Percentiles rank a stretch among this genome's conserved stretches.
These are phyloP conservation scores for Saccopteryx leptura DNA, from an alignment of 2,113 vertebrate species.

Conservation along the genomic window DNA sequence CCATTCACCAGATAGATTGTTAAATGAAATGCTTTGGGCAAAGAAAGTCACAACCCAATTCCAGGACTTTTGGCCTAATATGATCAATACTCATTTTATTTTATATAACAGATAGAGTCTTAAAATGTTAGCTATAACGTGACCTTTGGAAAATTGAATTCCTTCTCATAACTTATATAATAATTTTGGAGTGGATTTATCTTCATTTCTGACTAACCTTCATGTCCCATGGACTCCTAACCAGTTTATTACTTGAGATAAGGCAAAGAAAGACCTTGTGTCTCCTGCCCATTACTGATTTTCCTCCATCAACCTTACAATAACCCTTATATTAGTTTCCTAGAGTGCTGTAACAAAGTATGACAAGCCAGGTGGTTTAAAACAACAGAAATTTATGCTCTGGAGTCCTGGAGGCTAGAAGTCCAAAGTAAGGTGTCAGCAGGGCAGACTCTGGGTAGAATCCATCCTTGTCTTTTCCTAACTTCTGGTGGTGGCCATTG, in stretches of 20 bases:
- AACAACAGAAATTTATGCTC: neutral
- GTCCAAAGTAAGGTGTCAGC: neutral
- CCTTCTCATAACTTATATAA: neutral
- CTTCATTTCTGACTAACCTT: conserved; percentile 34
- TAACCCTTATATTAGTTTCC: neutral
- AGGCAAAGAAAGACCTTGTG: neutral
- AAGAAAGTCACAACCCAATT: conserved; percentile 48
- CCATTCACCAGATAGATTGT: neutral
- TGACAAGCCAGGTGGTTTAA: neutral
- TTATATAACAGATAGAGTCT: conserved; percentile 28
- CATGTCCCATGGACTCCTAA: neutral
- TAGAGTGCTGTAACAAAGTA: neutral
- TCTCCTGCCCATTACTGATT: neutral
- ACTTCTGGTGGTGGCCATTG: neutral
- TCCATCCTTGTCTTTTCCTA: neutral
- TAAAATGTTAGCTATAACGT: conserved; percentile 20
- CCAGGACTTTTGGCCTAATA: conserved; percentile 44
- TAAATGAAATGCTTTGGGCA: conserved; percentile 29
- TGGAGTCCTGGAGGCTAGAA: neutral
- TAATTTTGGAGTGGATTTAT: conserved; percentile 49
- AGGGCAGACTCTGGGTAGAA: neutral
- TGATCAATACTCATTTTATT: neutral
- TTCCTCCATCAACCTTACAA: neutral
- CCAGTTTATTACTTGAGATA: neutral
- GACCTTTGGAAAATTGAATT: conserved; percentile 46